Evolutionary conservation across 2,113 vertebrate species (phyloP).

Genomic region (Chaetops frenatus): DNA sequence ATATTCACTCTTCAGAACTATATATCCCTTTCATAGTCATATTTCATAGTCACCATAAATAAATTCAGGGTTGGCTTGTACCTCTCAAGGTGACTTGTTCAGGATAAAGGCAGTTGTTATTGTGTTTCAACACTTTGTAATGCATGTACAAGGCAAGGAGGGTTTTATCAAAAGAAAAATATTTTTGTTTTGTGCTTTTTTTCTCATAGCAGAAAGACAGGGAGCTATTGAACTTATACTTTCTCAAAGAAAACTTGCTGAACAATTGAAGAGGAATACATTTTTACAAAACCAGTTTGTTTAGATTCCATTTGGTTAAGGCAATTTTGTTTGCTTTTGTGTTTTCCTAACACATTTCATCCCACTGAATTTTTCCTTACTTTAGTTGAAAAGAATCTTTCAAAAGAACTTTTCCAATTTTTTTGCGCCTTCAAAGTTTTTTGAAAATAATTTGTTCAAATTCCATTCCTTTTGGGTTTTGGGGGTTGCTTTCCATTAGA

Average conservation of each 20-base stretch:
- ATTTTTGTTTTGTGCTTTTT: neutral
- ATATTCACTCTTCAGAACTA: neutral
- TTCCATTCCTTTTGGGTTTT: neutral
- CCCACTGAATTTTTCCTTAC: neutral
- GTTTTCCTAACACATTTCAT: neutral
- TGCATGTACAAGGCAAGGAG: neutral
- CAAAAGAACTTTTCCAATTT: neutral
- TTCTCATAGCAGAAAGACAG: neutral
- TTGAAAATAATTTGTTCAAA: neutral
- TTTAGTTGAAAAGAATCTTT: neutral
- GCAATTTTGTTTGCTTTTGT: neutral
- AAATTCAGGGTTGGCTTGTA: slow-evolving; percentile 19
- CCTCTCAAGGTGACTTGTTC: slow-evolving; percentile 36
- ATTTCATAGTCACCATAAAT: slow-evolving; percentile 1
- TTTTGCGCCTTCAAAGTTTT: neutral
- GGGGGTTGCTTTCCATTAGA: neutral
- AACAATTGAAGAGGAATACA: neutral
- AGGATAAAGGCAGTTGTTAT: slow-evolving; percentile 12
- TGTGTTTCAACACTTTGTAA: slow-evolving; percentile 6
- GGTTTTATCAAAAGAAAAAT: slow-evolving; percentile 10
- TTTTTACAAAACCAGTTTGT: neutral
- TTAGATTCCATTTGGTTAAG: neutral
- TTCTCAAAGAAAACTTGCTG: neutral
- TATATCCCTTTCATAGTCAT: neutral
- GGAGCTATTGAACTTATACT: neutral